These are phyloP conservation scores for Drosophila neonasuta DNA, from an alignment of 2,888 invertebrate species.

Conservation along the genomic window DNA sequence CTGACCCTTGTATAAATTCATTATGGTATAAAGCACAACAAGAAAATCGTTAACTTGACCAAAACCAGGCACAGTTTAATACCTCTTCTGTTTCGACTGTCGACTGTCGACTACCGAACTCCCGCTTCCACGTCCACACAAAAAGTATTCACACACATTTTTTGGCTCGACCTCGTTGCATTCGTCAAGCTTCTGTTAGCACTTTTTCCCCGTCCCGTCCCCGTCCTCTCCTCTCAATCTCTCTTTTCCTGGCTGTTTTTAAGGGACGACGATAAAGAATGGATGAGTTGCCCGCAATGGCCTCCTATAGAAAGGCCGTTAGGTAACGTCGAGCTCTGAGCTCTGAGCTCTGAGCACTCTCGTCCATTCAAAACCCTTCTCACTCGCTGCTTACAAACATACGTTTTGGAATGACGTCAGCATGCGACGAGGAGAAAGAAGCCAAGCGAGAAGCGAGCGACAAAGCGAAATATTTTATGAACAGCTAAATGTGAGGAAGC, in stretches of 20 bases:
- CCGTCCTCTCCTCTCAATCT: too few species aligned
- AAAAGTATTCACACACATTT: conserved; percentile 27
- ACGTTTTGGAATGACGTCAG: conserved; percentile 12
- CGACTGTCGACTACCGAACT: too few species aligned
- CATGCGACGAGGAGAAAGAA: conserved; percentile 4
- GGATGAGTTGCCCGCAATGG: conserved; percentile 46
- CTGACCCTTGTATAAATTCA: conserved; percentile 60
- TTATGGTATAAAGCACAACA: conserved; percentile 49
- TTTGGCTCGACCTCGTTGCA: conserved; percentile 62
- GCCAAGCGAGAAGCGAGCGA: conserved; percentile 14
- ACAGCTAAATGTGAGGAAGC: conserved; percentile 4
- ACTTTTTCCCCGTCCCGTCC: conserved; percentile 18
- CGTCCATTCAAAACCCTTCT: too few species aligned
- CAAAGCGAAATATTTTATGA: neutral
- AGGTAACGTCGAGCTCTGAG: conserved; percentile 20
- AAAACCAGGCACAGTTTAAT: conserved; percentile 33
- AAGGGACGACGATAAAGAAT: conserved; percentile 53
- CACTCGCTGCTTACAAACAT: neutral
- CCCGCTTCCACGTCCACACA: neutral
- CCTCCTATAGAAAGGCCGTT: conserved; percentile 35
- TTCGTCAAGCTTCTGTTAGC: conserved; percentile 64
- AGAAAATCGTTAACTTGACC: conserved; percentile 68
- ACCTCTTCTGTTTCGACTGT: neutral
- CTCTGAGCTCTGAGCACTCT: neutral
- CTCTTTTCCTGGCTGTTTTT: conserved; percentile 17